Evolutionary conservation across 2,888 invertebrate genomes (phyloP).

Genomic region (Nymphalis c-album): DNA sequence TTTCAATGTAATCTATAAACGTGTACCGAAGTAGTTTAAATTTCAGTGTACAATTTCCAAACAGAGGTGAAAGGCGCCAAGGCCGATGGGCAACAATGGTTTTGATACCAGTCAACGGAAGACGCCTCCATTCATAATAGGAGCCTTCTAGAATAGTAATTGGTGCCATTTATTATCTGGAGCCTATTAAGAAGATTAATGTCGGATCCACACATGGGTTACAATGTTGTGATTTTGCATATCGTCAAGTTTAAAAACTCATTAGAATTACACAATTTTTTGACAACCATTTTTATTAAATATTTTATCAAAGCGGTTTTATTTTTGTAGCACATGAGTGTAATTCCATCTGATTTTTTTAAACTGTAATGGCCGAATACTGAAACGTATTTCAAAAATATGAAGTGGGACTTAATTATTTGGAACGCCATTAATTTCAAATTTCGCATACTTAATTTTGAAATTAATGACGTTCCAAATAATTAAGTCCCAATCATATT

Average conservation of each 20-base stretch:
- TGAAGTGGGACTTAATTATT: too few species aligned
- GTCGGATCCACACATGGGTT: slow-evolving; percentile 11
- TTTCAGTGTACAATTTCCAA: slow-evolving; percentile 63
- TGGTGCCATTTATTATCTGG: slow-evolving; percentile 33
- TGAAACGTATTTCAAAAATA: too few species aligned
- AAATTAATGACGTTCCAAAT: too few species aligned
- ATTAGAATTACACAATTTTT: background rate
- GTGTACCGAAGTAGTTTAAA: slow-evolving; percentile 43
- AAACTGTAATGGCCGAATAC: too few species aligned
- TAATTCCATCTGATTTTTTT: too few species aligned
- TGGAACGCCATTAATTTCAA: too few species aligned
- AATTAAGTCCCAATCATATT: too few species aligned
- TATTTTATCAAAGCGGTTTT: too few species aligned
- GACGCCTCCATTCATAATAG: slow-evolving; percentile 61
- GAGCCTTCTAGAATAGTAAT: slow-evolving; percentile 60
- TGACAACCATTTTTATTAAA: too few species aligned
- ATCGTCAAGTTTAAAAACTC: background rate
- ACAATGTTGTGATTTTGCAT: slow-evolving; percentile 8
- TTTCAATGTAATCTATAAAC: slow-evolving; percentile 20
- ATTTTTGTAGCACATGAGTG: too few species aligned
- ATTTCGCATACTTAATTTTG: too few species aligned
- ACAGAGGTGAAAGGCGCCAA: slow-evolving; percentile 69
- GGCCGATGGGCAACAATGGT: slow-evolving; percentile 58
- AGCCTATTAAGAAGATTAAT: slow-evolving; percentile 25
- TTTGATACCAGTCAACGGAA: slow-evolving; percentile 56